Evolutionary conservation across 2,113 vertebrate species (phyloP), one percentile per base, ranked within the genome.

Genomic region (Hippocampus guttulatus): DNA sequence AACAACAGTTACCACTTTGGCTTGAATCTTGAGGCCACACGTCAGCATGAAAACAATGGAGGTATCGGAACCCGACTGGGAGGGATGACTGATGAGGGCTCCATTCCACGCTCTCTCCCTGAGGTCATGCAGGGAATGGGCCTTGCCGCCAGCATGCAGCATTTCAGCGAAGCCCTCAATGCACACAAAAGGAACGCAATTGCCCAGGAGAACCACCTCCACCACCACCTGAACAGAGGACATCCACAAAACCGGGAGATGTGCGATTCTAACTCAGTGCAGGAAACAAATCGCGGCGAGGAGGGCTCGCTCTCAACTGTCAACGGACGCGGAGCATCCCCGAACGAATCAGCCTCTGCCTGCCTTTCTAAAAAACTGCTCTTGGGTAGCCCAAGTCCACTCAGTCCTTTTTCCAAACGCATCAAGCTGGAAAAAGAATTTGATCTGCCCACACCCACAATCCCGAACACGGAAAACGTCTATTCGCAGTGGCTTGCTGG

Each of bases 391-490:
- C 97, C 96, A 80, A 96, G 95, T 92, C 95, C 96, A 69, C 92
- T 98, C 86, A 98, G 97, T 89, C 96, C 97, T 83, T 98, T 98
- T 92, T 94, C 97, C 82, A 99, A 99, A 92, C 96, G 97, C 85
- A 99, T 99, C 90, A 99, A 99, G 92, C 91, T 98, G 87, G 97
- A 99, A 91, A 99, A 98, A 90, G 97, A 99, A 90, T 98, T 98
- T 78, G 97, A 99, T 85, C 91, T 99, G 82, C 95, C 97, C 61
- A 94, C 96, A 0, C 93, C 96, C 60, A 95, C 97, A 81, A 98
- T 99, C 94, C 96, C 96, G 74, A 98, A 96, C 92, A 95, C 96
- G 1, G 97, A 99, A 90, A 99, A 99, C 84, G 96, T 99, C 89
- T 99, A 99, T 90, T 99, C 97, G 67, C 97, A 99, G 93, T 99